Evolutionary conservation across 1,140 invertebrate species (phyloP).

Genomic region (Bactericera cockerelli): DNA sequence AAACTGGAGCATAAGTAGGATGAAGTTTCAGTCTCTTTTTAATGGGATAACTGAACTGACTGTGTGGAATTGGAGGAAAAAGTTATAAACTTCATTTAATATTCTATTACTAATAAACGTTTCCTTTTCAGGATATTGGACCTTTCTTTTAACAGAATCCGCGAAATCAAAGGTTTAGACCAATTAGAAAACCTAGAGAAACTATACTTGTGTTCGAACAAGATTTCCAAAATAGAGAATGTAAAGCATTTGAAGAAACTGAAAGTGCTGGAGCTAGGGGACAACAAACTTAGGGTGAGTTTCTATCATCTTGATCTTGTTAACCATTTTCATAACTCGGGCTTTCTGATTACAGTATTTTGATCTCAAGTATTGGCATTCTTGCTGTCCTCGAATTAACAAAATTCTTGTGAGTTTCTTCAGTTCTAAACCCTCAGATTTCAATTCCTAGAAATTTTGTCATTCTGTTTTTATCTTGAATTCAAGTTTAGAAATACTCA

Average conservation of each 20-base stretch:
- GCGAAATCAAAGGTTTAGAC: conserved; percentile 72
- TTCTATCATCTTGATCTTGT: conserved; percentile 12
- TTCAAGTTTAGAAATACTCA: no score
- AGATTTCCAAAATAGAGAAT: conserved; percentile 84
- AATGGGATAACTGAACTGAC: no score
- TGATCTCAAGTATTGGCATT: not conserved
- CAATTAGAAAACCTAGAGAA: conserved; percentile 68
- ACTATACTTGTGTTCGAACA: conserved; percentile 85
- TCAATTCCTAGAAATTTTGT: no score
- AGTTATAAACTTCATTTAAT: no score
- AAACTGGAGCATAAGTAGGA: no score
- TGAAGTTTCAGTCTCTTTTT: no score
- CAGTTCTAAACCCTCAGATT: no score
- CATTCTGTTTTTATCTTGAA: no score
- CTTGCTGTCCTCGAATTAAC: not conserved
- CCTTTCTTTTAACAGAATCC: conserved; percentile 92
- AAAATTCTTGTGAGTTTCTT: no score
- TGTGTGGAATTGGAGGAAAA: no score
- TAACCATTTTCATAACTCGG: not conserved
- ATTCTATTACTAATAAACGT: no score
- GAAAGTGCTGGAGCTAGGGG: conserved; percentile 79
- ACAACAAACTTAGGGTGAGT: conserved; percentile 77
- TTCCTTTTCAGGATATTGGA: conserved; percentile 60
- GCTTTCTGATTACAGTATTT: not conserved
- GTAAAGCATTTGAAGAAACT: conserved; percentile 63